Evolutionary conservation across 2,113 vertebrate species (phyloP).

Genomic region (human): GRCh38 chr9:10347001-10347500

Average conservation of each 20-base stretch:
- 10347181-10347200: not conserved
- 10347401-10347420: not conserved
- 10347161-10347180: not conserved
- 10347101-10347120: not conserved
- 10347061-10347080: not conserved
- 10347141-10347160: not conserved
- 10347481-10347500: too few species aligned
- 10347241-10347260: not conserved
- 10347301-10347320: not conserved
- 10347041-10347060: not conserved
- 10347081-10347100: not conserved
- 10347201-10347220: not conserved
- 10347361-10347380: not conserved
- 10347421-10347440: too few species aligned
- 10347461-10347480: too few species aligned
- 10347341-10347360: not conserved
- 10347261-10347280: not conserved
- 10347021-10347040: not conserved
- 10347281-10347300: not conserved
- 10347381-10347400: not conserved
- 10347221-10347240: not conserved
- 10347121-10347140: not conserved
- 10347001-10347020: not conserved
- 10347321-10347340: not conserved
- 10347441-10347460: too few species aligned